A percentile compares a stretch with the other conserved stretches of the same genome.
Evolutionary conservation across 2,797 vertebrate genomes (phyloP).

Genomic region (Hephaestus fuliginosus): DNA sequence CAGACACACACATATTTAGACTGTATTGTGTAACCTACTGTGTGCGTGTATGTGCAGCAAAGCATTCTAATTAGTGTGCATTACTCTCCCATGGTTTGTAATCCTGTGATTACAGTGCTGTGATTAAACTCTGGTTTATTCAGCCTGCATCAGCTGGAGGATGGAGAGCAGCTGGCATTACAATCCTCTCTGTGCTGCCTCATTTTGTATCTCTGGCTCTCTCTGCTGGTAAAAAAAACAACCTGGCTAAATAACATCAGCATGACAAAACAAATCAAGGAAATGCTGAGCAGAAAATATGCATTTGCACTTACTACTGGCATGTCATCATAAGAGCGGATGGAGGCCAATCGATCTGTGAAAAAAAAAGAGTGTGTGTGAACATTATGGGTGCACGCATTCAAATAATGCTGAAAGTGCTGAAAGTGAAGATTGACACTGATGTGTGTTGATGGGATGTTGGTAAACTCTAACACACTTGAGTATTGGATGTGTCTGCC

Average conservation of each 20-base stretch:
- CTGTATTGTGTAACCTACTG: constrained; percentile 15
- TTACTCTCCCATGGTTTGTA: constrained; percentile 73
- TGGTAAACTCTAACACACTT: neutral
- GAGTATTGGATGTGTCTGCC: neutral
- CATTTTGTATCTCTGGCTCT: constrained; percentile 59
- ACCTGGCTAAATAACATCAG: neutral
- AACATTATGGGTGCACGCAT: neutral
- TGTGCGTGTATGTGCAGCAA: constrained; percentile 34
- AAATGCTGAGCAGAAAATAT: neutral
- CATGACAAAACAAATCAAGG: neutral
- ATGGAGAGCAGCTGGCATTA: constrained; percentile 60
- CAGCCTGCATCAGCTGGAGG: constrained; percentile 58
- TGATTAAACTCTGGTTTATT: constrained; percentile 77
- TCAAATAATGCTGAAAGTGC: neutral
- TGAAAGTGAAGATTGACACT: neutral
- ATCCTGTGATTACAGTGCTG: constrained; percentile 78
- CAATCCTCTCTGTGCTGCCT: constrained; percentile 33
- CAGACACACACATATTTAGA: constrained; percentile 41
- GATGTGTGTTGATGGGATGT: neutral
- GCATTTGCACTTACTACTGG: constrained; percentile 85
- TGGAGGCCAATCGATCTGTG: constrained; percentile 89
- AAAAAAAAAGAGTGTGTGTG: constrained; percentile 40
- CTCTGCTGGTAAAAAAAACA: constrained; percentile 63
- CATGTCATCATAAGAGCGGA: constrained; percentile 91
- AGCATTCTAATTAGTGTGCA: constrained; percentile 71